Evolutionary conservation across 2,113 vertebrate genomes (phyloP).

Genomic region (Serilophus lunatus): DNA sequence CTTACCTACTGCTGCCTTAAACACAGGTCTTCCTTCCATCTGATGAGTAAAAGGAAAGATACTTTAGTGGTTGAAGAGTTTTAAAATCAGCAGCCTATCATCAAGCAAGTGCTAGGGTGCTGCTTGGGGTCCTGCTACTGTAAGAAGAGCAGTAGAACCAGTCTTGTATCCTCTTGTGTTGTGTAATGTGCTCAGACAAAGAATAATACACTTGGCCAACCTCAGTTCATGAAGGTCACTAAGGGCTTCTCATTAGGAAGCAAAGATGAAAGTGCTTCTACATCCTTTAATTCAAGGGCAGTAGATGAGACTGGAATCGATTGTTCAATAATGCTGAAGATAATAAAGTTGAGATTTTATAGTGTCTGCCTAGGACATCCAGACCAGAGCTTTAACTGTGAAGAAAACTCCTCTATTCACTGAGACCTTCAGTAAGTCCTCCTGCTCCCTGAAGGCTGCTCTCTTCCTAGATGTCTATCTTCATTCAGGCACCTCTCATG

Average conservation of each 20-base stretch:
- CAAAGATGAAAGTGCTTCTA: not conserved
- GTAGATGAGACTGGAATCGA: not conserved
- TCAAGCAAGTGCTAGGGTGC: fast-evolving
- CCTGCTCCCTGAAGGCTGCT: not conserved
- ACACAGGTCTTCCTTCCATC: not conserved
- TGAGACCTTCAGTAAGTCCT: too few species aligned
- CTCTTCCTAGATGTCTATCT: fast-evolving
- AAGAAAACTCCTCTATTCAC: not conserved
- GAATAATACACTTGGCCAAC: fast-evolving
- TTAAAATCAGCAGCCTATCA: not conserved
- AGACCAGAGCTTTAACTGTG: not conserved
- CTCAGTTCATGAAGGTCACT: fast-evolving
- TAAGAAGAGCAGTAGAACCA: not conserved
- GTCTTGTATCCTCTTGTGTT: not conserved
- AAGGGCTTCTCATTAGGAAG: not conserved
- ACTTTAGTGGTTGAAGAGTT: not conserved
- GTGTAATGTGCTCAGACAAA: not conserved
- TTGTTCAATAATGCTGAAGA: not conserved
- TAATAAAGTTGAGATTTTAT: not conserved
- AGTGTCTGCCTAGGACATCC: not conserved
- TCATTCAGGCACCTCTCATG: not conserved
- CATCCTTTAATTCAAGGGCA: not conserved
- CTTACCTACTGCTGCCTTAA: not conserved
- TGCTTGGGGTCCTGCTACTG: not conserved
- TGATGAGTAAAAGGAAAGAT: not conserved